Conservation (phyloP, 64 coral and sea anemone genomes). For the Montipora cactus region DNA sequence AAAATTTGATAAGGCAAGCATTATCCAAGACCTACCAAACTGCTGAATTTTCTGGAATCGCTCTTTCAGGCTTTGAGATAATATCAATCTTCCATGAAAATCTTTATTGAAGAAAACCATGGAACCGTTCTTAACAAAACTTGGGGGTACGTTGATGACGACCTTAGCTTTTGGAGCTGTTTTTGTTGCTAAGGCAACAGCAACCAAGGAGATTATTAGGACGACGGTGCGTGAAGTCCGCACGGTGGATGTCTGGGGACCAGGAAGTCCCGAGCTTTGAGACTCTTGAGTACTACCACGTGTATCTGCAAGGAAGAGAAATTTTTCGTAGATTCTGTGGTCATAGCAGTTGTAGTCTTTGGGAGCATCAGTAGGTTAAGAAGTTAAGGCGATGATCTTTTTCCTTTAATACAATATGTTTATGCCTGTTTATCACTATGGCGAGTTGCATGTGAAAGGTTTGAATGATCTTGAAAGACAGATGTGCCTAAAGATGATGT, state of each 20-base stretch:
- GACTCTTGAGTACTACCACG: background rate
- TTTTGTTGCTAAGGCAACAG: slow-evolving; percentile 47
- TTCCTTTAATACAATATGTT: too few relatives aligned
- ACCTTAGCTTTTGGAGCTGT: slow-evolving; percentile 56
- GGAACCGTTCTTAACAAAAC: slow-evolving; percentile 66
- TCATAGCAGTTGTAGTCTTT: background rate
- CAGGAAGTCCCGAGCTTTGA: background rate
- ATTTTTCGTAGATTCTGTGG: background rate
- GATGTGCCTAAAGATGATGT: too few relatives aligned
- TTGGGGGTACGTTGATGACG: slow-evolving; percentile 58
- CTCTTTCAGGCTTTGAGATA: slow-evolving; percentile 38
- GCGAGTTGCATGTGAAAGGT: too few relatives aligned
- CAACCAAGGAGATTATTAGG: slow-evolving; percentile 31
- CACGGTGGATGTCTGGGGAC: background rate
- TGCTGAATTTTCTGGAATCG: slow-evolving; percentile 58
- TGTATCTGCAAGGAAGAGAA: background rate
- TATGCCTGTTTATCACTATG: too few relatives aligned
- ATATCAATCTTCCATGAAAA: slow-evolving; percentile 64
- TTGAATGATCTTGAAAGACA: too few relatives aligned
- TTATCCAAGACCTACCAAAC: slow-evolving; percentile 63
- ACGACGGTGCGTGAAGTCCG: background rate
- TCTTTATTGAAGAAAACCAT: slow-evolving; percentile 81
- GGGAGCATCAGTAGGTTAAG: too few relatives aligned
- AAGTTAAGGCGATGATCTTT: too few relatives aligned
- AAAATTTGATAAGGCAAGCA: background rate